Evolutionary conservation across 2,797 vertebrate genomes (phyloP).

Genomic region (Podarcis siculus): DNA sequence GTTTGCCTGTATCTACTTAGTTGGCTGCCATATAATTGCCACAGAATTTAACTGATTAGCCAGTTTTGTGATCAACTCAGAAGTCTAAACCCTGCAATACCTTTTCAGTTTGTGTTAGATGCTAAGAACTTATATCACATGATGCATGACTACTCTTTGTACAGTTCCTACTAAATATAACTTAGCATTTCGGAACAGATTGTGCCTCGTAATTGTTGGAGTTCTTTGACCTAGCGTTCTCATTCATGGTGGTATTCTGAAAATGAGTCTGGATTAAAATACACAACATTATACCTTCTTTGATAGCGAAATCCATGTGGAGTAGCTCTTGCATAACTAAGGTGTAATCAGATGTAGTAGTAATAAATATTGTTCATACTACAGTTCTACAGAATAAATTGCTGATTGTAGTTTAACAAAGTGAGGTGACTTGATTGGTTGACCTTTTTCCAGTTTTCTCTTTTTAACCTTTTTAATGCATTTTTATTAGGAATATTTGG

Average conservation of each 20-base stretch:
- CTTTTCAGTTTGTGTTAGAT: conserved; percentile 54
- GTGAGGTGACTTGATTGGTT: conserved; percentile 28
- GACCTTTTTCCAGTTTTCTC: conserved; percentile 66
- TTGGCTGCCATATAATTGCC: conserved; percentile 70
- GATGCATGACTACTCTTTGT: conserved; percentile 63
- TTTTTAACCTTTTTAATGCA: conserved; percentile 62
- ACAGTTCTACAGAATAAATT: conserved; percentile 34
- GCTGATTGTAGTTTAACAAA: conserved; percentile 61
- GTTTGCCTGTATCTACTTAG: conserved; percentile 64
- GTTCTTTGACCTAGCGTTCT: conserved; percentile 53
- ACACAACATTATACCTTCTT: not conserved
- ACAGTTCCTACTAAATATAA: conserved; percentile 51
- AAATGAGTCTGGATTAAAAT: conserved; percentile 32
- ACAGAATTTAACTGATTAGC: conserved; percentile 67
- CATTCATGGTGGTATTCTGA: conserved; percentile 42
- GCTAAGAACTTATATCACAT: conserved; percentile 41
- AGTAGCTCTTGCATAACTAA: not conserved
- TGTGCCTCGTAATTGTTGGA: conserved; percentile 53
- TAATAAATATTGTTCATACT: accelerated
- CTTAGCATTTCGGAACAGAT: conserved; percentile 60
- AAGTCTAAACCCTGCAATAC: conserved; percentile 67
- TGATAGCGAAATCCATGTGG: conserved; percentile 31
- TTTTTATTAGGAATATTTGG: conserved; percentile 75
- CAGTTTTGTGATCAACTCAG: conserved; percentile 64
- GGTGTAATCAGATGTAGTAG: not conserved